Percentiles rank a stretch among this genome's conserved stretches.
These are phyloP conservation scores for Alexandromys fortis DNA, from an alignment of 2,113 vertebrate genomes.

Conservation along the genomic window DNA sequence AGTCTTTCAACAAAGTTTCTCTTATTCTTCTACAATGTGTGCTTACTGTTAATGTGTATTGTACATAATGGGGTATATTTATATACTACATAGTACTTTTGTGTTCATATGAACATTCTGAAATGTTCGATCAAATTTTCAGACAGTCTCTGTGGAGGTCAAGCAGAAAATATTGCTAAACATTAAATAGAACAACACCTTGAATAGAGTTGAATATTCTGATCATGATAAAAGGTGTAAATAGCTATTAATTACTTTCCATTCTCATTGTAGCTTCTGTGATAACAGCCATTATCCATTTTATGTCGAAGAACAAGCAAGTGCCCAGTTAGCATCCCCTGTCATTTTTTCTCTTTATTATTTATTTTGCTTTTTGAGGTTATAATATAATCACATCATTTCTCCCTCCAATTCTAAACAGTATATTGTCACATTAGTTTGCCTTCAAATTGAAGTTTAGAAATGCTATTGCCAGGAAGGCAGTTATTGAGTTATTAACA, in stretches of 20 bases:
- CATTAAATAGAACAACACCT: neutral
- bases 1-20: neutral
- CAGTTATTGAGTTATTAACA: conserved; percentile 68
- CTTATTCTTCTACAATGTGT: conserved; percentile 24
- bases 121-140: conserved; percentile 1
- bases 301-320: neutral
- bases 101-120: neutral
- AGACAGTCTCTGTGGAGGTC: neutral
- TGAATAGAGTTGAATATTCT: conserved; percentile 34
- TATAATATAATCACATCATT: neutral
- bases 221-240: neutral
- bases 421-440: conserved; percentile 48
- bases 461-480: conserved; percentile 13
- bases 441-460: conserved; percentile 61
- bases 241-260: conserved; percentile 55
- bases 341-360: neutral
- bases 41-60: neutral
- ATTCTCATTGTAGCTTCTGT: conserved; percentile 37
- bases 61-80: neutral
- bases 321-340: neutral
- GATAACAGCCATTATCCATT: conserved; percentile 25
- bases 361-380: neutral
- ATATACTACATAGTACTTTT: neutral
- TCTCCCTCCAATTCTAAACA: conserved; percentile 32
- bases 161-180: conserved; percentile 8